phyloP scores from a whole-genome alignment of 2,797 vertebrate species.

The Nasua narica region DNA sequence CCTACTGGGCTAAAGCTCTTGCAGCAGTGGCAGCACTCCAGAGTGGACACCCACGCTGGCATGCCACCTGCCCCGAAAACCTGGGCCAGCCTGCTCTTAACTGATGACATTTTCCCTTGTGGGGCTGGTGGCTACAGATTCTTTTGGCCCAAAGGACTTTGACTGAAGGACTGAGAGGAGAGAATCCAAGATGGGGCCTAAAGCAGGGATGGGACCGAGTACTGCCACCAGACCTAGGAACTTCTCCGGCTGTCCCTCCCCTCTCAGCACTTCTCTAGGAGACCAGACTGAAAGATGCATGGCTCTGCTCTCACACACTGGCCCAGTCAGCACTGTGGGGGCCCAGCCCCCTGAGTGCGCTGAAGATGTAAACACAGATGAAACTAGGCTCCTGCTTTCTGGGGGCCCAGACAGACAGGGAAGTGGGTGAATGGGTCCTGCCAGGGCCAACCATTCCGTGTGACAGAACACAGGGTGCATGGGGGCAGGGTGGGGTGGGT shows the following conservation, averaged over 20 bases:
- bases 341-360: background rate
- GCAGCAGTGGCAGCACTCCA: background rate
- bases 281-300: background rate
- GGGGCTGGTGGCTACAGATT: background rate
- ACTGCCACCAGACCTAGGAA: conserved; percentile 20
- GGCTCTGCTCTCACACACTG: background rate
- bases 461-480: background rate
- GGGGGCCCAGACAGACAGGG: background rate
- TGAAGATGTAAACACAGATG: background rate
- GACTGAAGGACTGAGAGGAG: conserved; percentile 39
- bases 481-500: too few species aligned
- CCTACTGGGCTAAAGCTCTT: background rate
- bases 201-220: background rate
- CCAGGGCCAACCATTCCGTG: background rate
- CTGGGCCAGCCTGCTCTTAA: background rate
- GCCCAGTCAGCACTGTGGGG: background rate
- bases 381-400: background rate
- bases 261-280: conserved; percentile 9
- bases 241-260: background rate
- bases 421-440: background rate
- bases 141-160: conserved; percentile 25
- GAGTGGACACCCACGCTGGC: background rate
- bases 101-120: conserved; percentile 25
- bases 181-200: conserved; percentile 29
- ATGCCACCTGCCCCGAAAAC: background rate